These are phyloP conservation scores for Phalloptychus januarius DNA, from an alignment of 2,797 vertebrate species.

Conservation along the genomic window DNA sequence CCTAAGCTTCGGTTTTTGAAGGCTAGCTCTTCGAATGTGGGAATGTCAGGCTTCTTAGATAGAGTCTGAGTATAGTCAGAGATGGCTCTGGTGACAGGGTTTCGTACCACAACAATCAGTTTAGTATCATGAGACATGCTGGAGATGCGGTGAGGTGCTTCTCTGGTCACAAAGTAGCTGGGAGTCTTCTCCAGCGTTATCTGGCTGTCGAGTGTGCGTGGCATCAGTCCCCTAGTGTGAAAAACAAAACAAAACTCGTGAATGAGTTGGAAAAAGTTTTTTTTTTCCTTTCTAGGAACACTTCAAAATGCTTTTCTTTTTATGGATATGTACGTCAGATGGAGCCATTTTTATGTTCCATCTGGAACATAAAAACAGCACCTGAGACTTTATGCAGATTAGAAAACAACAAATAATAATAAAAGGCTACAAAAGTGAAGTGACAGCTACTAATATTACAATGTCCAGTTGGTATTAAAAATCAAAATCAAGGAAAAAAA, in stretches of 20 bases:
- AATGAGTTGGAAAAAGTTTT: slow-evolving; percentile 37
- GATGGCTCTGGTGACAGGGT: slow-evolving; percentile 96
- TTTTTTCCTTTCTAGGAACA: slow-evolving; percentile 32
- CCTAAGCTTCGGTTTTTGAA: slow-evolving; percentile 92
- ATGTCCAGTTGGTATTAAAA: neutral
- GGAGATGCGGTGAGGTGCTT: slow-evolving; percentile 89
- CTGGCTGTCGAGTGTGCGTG: slow-evolving; percentile 90
- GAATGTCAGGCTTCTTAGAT: slow-evolving; percentile 96
- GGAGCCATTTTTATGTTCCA: slow-evolving; percentile 1
- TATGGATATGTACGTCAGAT: neutral
- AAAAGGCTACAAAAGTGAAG: neutral
- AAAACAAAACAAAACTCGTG: slow-evolving; percentile 45
- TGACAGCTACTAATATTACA: neutral
- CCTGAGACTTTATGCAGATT: neutral
- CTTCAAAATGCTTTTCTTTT: slow-evolving; percentile 36
- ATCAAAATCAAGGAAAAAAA: neutral
- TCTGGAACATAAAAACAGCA: slow-evolving; percentile 1
- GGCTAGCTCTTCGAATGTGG: slow-evolving; percentile 92
- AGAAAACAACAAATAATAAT: neutral
- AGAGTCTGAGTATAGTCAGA: slow-evolving; percentile 97
- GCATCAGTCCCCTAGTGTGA: slow-evolving; percentile 90
- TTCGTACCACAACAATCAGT: slow-evolving; percentile 94
- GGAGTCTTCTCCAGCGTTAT: slow-evolving; percentile 98
- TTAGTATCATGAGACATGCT: slow-evolving; percentile 92
- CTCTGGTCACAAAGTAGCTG: slow-evolving; percentile 95